Evolutionary conservation across 2,888 invertebrate species (phyloP), one percentile per base, ranked within the genome.

Genomic region (Phania funesta): DNA sequence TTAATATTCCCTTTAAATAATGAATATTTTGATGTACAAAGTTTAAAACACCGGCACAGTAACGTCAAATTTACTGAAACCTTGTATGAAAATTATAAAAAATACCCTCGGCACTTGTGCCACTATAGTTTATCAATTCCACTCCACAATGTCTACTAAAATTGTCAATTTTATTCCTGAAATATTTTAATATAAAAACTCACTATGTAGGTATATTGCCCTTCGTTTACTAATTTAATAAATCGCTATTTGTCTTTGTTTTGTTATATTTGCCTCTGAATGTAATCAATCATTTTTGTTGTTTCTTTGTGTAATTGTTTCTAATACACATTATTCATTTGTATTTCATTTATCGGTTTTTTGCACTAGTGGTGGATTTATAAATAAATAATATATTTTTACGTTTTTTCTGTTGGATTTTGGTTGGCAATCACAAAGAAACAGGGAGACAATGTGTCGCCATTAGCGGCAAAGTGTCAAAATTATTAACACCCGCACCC

Each of bases 401-500:
- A 9, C 1, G 29, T 50, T 11, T 4, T 26, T 16, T 68, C 24
- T 67, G 20, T 11, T 38, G 22, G 11, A 18, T n/a, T 56, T 60
- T 29, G 26, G 50, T 11, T 73, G 44, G 8, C 46, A 32, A 44
- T 32, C 38, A 16, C 11, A 41, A 44, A 38, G 58, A 71, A 48
- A 48, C n/a, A 9, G 29, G 77, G 79, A 84, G 84, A 84, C 82
- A 73, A 65, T 60, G 76, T 84, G 84, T 84, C 84, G 84, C 84
- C 84, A 84, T 79, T 82, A 82, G 84, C 76, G 20, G 58, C 48
- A 68, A 73, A 75, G 74, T 82, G 79, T 82, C 76, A 77, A 70
- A 82, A 82, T 77, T 81, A 74, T 82, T 73, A 80, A 80, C 84
- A 80, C 84, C 84, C 82, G 84, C 84, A 74, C 84, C 84, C 80